phyloP scores from a whole-genome alignment of 2,888 invertebrate species.

The Macrophya alboannulata region DNA sequence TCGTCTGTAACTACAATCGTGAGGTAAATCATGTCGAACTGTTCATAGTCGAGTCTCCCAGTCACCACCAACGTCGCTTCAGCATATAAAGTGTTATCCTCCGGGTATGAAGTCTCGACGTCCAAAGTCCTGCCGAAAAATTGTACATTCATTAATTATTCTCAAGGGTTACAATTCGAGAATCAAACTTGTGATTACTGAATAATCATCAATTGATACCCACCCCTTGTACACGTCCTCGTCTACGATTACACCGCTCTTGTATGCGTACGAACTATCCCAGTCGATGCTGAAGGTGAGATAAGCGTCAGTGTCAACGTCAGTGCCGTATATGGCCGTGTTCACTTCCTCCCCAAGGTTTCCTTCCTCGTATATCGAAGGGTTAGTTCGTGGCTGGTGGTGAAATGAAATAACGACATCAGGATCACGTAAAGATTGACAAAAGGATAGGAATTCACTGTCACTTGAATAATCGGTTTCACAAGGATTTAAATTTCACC shows the following conservation, averaged over 20 bases:
- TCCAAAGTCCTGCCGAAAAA: slow-evolving; percentile 78
- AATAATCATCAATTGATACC: slow-evolving; percentile 5
- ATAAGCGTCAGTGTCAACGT: slow-evolving; percentile 83
- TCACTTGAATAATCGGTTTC: slow-evolving; percentile 19
- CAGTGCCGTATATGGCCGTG: slow-evolving; percentile 81
- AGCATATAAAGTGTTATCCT: slow-evolving; percentile 75
- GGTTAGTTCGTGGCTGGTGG: slow-evolving; percentile 80
- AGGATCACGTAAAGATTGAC: neutral
- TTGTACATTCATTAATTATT: neutral
- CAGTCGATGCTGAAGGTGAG: slow-evolving; percentile 84
- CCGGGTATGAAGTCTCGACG: slow-evolving; percentile 79
- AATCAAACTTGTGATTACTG: neutral
- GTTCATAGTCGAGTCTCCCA: slow-evolving; percentile 83
- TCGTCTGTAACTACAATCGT: slow-evolving; percentile 81
- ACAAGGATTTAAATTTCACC: slow-evolving; percentile 76
- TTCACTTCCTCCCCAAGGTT: slow-evolving; percentile 78
- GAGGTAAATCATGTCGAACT: slow-evolving; percentile 83
- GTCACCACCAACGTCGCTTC: slow-evolving; percentile 78
- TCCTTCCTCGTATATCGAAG: slow-evolving; percentile 83
- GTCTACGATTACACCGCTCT: slow-evolving; percentile 75
- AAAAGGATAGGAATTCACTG: neutral
- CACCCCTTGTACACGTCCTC: slow-evolving; percentile 62
- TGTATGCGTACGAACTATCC: slow-evolving; percentile 77
- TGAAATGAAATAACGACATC: slow-evolving; percentile 22
- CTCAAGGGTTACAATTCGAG: neutral